Base-by-base conservation (phyloP, 2,888 invertebrate species). In the Gastracanthus pulcherrimus region DNA sequence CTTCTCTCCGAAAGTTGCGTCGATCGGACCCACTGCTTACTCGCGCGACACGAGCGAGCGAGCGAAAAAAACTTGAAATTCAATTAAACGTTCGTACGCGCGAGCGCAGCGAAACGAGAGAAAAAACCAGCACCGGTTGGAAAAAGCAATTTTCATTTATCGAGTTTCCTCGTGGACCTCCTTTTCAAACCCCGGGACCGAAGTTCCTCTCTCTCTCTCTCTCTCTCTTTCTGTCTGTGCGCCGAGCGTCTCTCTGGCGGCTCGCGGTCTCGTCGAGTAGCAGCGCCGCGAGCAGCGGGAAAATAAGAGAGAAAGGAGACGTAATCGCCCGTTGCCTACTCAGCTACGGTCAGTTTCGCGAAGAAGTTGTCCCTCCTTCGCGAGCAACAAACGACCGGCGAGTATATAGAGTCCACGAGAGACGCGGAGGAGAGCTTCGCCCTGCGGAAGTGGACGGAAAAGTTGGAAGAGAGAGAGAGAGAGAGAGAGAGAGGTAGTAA, bases 281-380 rank as follows among this genome's bases (percentile, higher is more conserved):
- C n/a, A n/a, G n/a, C n/a, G n/a, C n/a, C n/a, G n/a, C n/a, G n/a
- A n/a, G n/a, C n/a, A n/a, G n/a, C n/a, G n/a, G n/a, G n/a, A 71
- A 74, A 79, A 79, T 67, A 79, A 67, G 67, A 55, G 45, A 79
- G 67, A 58, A 55, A 29, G 60, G 36, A 77, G 82, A 81, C 82
- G 82, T 74, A 83, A 81, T 76, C 71, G 78, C 38, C 71, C 78
- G 77, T 83, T 85, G 86, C 85, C 84, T 86, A 84, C 84, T 87
- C 87, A 86, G 85, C 86, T 84, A 84, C 83, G 87, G 85, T 86
- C 86, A 86, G 85, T 88, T 87, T 87, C 83, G 80, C 80, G 84
- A 85, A 84, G 82, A 85, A 86, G 84, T 87, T 86, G 87, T 84
- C 85, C 76, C 64, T 41, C 31, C 83, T 60, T 51, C 72, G 26